phyloP scores from a whole-genome alignment of 2,797 vertebrate species.

The Phalloptychus januarius region DNA sequence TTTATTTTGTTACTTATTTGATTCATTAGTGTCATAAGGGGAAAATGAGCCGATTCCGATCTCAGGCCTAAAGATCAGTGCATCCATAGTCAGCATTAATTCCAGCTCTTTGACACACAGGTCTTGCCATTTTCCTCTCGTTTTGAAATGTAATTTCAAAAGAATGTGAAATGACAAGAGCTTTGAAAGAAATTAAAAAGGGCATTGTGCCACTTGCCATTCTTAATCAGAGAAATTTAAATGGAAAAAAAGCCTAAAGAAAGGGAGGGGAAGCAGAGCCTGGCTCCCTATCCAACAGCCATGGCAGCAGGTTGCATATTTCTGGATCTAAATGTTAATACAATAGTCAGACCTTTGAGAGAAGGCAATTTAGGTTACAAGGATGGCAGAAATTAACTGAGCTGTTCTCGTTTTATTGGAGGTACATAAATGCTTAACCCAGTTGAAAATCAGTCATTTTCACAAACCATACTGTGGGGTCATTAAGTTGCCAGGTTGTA shows the following conservation, averaged over 20 bases:
- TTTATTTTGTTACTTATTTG: neutral
- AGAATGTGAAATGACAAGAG: conserved; percentile 71
- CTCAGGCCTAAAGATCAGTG: neutral
- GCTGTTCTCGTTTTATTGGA: neutral
- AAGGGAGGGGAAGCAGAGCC: conserved; percentile 33
- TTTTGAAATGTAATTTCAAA: conserved; percentile 53
- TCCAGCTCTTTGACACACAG: conserved; percentile 39
- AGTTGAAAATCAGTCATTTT: conserved; percentile 6
- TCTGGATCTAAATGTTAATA: conserved; percentile 24
- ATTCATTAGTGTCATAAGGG: neutral
- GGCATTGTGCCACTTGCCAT: conserved; percentile 81
- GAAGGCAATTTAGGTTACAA: neutral
- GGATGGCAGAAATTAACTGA: neutral
- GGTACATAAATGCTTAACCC: neutral
- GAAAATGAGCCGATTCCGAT: neutral
- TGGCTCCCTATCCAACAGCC: conserved; percentile 40
- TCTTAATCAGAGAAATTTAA: conserved; percentile 79
- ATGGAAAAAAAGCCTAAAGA: conserved; percentile 32
- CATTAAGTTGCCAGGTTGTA: neutral
- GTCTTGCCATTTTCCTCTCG: conserved; percentile 55
- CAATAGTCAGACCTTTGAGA: neutral
- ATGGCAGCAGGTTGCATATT: conserved; percentile 33
- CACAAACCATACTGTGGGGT: neutral
- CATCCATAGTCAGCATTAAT: conserved; percentile 36
- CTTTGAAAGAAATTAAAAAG: conserved; percentile 40